These are phyloP conservation scores for Doris montereyensis DNA, from an alignment of 2,888 invertebrate genomes.

Conservation along the genomic window DNA sequence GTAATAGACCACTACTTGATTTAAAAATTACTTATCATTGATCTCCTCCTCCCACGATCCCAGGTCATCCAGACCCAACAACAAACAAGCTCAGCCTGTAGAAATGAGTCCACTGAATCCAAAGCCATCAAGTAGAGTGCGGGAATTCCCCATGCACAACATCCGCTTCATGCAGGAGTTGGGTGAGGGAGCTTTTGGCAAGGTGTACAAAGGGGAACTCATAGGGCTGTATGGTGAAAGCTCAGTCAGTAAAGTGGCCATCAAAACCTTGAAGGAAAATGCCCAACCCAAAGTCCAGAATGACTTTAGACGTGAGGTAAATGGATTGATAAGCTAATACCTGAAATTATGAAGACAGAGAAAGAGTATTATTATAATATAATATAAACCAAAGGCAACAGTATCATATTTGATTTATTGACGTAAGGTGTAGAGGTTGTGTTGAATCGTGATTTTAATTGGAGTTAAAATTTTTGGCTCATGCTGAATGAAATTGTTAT, in stretches of 20 bases:
- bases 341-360: too few species aligned
- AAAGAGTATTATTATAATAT: too few species aligned
- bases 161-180: slow-evolving; percentile 73
- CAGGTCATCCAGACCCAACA: slow-evolving; percentile 47
- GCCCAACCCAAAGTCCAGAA: slow-evolving; percentile 91
- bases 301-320: slow-evolving; percentile 88
- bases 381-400: too few species aligned
- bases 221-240: slow-evolving; percentile 72
- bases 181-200: slow-evolving; percentile 87
- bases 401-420: too few species aligned
- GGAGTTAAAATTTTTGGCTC: too few species aligned
- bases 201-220: slow-evolving; percentile 95
- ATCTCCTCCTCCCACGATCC: too few species aligned
- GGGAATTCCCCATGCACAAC: slow-evolving; percentile 89
- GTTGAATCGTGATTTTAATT: too few species aligned
- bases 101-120: slow-evolving; percentile 66
- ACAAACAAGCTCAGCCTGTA: slow-evolving; percentile 51
- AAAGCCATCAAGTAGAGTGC: slow-evolving; percentile 77
- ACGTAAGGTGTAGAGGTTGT: too few species aligned
- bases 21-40: too few species aligned
- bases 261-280: slow-evolving; percentile 94
- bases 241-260: slow-evolving; percentile 83
- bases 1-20: too few species aligned
- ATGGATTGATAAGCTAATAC: too few species aligned
- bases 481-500: too few species aligned